Evolutionary conservation across 2,113 vertebrate species (phyloP).

Genomic region (Platysternon megacephalum): DNA sequence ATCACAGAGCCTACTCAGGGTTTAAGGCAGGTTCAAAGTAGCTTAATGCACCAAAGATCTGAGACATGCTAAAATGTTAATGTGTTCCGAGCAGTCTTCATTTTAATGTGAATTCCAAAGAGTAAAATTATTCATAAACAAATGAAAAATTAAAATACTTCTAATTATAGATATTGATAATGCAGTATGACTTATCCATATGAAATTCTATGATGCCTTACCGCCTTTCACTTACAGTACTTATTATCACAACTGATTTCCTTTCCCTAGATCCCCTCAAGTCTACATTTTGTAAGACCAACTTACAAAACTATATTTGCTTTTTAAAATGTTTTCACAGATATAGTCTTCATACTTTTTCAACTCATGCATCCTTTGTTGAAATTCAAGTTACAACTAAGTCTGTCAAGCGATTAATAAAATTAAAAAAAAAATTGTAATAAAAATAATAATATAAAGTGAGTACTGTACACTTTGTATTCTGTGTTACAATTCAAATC

Average conservation of each 20-base stretch:
- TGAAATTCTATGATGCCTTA: not conserved
- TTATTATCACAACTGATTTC: not conserved
- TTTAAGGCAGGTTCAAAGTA: constrained; percentile 6
- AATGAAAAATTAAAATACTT: constrained; percentile 7
- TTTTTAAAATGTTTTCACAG: not conserved
- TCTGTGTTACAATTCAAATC: too few relatives aligned
- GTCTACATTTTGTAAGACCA: not conserved
- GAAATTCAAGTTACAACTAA: not conserved
- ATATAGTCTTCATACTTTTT: not conserved
- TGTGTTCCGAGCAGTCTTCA: not conserved
- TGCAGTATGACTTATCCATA: not conserved
- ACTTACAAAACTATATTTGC: not conserved
- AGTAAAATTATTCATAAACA: not conserved
- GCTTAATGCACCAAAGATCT: not conserved
- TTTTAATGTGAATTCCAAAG: constrained; percentile 6
- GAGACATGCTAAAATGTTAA: not conserved
- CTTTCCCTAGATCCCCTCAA: too few relatives aligned
- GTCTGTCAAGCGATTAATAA: too few relatives aligned
- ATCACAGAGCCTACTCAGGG: not conserved
- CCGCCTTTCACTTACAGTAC: not conserved
- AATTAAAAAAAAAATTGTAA: too few relatives aligned
- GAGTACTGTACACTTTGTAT: too few relatives aligned
- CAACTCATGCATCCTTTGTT: not conserved
- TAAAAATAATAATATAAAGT: too few relatives aligned
- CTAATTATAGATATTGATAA: constrained; percentile 17